Base-by-base conservation (phyloP, 2,888 invertebrate genomes). In the Hyposoter dolosus region DNA sequence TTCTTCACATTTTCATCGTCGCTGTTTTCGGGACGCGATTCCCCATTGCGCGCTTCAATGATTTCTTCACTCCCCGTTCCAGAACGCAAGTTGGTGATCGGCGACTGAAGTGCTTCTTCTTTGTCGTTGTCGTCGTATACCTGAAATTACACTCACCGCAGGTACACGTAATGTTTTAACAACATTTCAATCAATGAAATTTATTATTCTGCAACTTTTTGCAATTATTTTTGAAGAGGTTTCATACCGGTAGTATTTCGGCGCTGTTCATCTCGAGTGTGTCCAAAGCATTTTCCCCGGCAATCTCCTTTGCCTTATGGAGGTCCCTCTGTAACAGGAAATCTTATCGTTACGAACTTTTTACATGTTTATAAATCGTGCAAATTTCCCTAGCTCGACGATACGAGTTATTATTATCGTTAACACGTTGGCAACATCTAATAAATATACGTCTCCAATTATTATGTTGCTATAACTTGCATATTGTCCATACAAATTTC, bases 201-300 rank as follows among this genome's bases (percentile, higher is more conserved):
- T 69, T 15, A 69, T 69, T 69, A 40, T 66, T 66, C 40, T 35
- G 66, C 43, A 66, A 40, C n/a, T n/a, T 66, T 40, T 17, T 66
- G 40, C 15, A 40, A 66, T 66, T 40, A 19, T n/a, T 66, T 40
- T 40, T 69, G 28, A 69, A 45, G 47, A 6, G 47, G 45, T 47
- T 45, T 69, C 66, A 66, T 66, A 66, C 66, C 66, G 66, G 66
- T 40, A 66, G 66, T 66, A 66, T 66, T 66, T 66, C 66, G n/a
- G 17, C n/a, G 66, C 43, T 66, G 28, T 66, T 66, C 66, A 66
- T 28, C 66, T 66, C 66, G 32, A 66, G 66, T 43, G 40, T 66
- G 17, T 66, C 35, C 66, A 66, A 66, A 66, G 66, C 66, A n/a
- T 66, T 35, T 66, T 66, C 66, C 43, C n/a, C 66, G 35, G 66